These are phyloP conservation scores for Helleia helle DNA, from an alignment of 2,888 invertebrate species.

Conservation along the genomic window DNA sequence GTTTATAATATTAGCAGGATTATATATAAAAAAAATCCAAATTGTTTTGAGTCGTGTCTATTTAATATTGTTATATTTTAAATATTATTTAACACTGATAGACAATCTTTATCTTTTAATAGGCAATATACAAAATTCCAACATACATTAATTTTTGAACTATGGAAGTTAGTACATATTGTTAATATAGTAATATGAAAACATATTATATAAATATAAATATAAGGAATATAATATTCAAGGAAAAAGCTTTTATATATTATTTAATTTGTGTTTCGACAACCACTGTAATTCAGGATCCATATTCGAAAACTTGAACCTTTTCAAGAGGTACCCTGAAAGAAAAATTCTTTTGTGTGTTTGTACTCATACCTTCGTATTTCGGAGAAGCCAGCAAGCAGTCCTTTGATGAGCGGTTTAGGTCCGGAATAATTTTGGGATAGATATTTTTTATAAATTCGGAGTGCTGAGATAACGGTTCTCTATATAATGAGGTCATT, in stretches of 20 bases:
- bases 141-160: no score
- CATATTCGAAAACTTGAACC: slow-evolving; percentile 23
- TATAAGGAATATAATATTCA: no score
- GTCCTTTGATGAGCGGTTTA: slow-evolving; percentile 23
- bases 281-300: slow-evolving; percentile 15
- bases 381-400: slow-evolving; percentile 18
- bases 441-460: slow-evolving; percentile 18
- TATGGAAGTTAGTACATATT: no score
- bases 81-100: no score
- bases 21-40: no score
- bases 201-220: no score
- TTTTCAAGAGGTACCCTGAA: slow-evolving; percentile 23
- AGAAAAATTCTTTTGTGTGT: slow-evolving; percentile 26
- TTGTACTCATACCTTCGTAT: slow-evolving; percentile 23
- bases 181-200: no score
- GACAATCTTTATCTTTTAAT: no score
- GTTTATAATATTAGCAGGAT: no score
- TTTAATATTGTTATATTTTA: no score
- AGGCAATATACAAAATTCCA: no score
- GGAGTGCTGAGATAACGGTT: slow-evolving; percentile 1
- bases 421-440: slow-evolving; percentile 24
- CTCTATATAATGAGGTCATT: slow-evolving; percentile 5
- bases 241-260: slow-evolving; percentile 12
- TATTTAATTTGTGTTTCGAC: slow-evolving; percentile 6
- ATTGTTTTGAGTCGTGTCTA: no score